These are phyloP conservation scores for Heliconius hewitsoni DNA, from an alignment of 1,140 invertebrate genomes.

Conservation along the genomic window DNA sequence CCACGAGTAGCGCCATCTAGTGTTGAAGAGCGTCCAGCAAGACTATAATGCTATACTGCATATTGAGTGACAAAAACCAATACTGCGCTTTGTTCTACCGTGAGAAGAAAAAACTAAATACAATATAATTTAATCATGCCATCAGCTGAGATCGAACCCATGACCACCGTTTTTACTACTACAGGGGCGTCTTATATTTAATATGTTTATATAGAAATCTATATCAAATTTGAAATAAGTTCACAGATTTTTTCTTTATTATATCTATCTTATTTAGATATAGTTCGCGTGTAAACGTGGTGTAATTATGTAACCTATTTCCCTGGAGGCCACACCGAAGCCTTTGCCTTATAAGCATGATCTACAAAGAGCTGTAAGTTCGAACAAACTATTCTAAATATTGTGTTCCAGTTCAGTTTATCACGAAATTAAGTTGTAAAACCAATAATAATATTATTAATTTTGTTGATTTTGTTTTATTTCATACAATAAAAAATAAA, in stretches of 20 bases:
- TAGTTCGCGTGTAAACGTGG: not conserved
- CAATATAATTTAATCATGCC: too few relatives aligned
- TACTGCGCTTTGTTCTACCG: too few relatives aligned
- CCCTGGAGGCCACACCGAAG: slow-evolving; percentile 25
- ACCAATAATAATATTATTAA: not conserved
- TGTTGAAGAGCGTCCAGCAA: not conserved
- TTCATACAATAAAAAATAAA: too few relatives aligned
- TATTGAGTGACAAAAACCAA: too few relatives aligned
- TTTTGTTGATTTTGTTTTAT: too few relatives aligned
- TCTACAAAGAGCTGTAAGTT: slow-evolving; percentile 25
- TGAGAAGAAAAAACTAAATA: too few relatives aligned
- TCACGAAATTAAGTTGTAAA: not conserved
- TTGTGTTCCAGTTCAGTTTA: not conserved
- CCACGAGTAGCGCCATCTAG: not conserved
- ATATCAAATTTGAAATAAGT: too few relatives aligned
- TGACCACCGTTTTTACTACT: too few relatives aligned
- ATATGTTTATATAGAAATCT: too few relatives aligned
- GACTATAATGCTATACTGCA: not conserved
- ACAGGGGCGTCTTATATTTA: too few relatives aligned
- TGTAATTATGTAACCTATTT: slow-evolving; percentile 17
- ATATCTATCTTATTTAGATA: not conserved
- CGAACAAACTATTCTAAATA: slow-evolving; percentile 16
- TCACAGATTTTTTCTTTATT: too few relatives aligned
- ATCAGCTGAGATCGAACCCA: too few relatives aligned
- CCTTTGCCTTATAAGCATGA: slow-evolving; percentile 32